Percentiles rank a stretch among this genome's conserved stretches.
Evolutionary conservation across 2,888 invertebrate species (phyloP).

Genomic region (Archaeoteleia sp.): DNA sequence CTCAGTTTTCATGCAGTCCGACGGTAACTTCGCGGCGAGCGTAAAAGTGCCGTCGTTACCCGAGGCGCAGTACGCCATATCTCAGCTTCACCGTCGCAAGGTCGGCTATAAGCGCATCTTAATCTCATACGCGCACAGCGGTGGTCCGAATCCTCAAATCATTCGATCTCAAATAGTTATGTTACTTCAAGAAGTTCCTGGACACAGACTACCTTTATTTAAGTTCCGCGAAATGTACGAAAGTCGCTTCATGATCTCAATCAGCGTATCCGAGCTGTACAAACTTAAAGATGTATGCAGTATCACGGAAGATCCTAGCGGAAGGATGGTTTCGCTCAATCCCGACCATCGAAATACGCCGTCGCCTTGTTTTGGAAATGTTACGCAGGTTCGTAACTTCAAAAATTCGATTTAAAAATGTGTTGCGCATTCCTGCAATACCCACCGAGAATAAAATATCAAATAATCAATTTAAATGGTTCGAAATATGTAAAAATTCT

Average conservation of each 20-base stretch:
- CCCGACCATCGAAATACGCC: conserved; percentile 79
- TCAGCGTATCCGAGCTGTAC: conserved; percentile 83
- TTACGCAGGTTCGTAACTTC: conserved; percentile 68
- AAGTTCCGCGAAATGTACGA: conserved; percentile 90
- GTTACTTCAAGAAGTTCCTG: conserved; percentile 85
- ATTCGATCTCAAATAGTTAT: conserved; percentile 83
- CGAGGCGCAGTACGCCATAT: conserved; percentile 85
- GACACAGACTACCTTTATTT: conserved; percentile 84
- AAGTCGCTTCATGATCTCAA: conserved; percentile 85
- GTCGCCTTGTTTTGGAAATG: conserved; percentile 73
- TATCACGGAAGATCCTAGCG: conserved; percentile 82
- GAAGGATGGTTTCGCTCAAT: conserved; percentile 83
- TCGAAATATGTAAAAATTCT: no score
- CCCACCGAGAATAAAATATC: no score
- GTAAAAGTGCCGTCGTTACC: conserved; percentile 83
- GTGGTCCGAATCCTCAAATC: conserved; percentile 80
- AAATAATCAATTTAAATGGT: no score
- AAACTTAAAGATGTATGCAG: conserved; percentile 86
- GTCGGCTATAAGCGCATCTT: conserved; percentile 88
- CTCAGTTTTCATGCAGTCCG: conserved; percentile 80
- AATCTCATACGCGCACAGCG: conserved; percentile 82
- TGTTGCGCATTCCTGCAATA: no score
- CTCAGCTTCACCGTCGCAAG: conserved; percentile 88
- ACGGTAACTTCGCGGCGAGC: conserved; percentile 82
- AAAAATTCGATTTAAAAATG: no score